phyloP scores from a whole-genome alignment of 2,888 invertebrate species.

The Lithosia quadra region DNA sequence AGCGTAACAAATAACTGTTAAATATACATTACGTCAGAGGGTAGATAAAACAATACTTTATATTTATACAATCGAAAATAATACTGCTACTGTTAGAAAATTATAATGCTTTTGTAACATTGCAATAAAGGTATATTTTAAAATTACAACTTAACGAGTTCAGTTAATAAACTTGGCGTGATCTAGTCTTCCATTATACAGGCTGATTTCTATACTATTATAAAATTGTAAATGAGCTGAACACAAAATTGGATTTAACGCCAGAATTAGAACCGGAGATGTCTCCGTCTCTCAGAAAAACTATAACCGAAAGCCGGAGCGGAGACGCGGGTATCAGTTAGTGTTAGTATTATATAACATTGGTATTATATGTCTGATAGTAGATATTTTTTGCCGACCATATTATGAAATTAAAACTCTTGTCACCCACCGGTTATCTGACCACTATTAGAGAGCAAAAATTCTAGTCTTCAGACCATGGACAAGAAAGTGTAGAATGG shows the following conservation, averaged over 20 bases:
- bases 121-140: neutral
- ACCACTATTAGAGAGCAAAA: neutral
- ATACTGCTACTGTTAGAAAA: neutral
- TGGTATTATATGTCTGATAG: too few relatives aligned
- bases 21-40: neutral
- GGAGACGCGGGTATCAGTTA: too few relatives aligned
- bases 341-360: too few relatives aligned
- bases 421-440: neutral
- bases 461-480: neutral
- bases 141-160: neutral
- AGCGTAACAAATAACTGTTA: too few relatives aligned
- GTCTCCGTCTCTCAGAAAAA: too few relatives aligned
- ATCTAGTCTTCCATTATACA: neutral
- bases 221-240: too few relatives aligned
- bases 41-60: conserved; percentile 1
- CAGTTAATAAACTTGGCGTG: neutral
- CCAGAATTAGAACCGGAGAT: too few relatives aligned
- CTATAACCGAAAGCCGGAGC: too few relatives aligned
- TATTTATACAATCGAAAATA: neutral
- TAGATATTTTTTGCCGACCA: neutral
- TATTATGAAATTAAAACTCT: neutral
- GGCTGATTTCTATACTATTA: neutral
- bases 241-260: too few relatives aligned
- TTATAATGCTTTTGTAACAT: neutral
- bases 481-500: too few relatives aligned